phyloP scores from a whole-genome alignment of 1,140 invertebrate species.

The Formica selysi region DNA sequence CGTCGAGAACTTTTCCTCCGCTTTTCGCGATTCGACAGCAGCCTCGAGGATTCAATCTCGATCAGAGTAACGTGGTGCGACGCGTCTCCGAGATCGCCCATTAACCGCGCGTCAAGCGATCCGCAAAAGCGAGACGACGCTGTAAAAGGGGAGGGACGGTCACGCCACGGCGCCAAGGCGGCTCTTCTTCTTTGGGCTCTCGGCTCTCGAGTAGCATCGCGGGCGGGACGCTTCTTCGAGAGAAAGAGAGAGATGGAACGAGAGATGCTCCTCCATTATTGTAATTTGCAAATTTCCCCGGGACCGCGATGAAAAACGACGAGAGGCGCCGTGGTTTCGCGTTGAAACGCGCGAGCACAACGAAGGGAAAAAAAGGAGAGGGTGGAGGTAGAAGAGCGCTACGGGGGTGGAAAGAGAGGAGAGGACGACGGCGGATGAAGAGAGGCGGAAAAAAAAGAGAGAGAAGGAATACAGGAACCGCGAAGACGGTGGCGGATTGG shows the following conservation, averaged over 20 bases:
- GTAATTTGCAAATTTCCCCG: constrained; percentile 82
- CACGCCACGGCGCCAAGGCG: constrained; percentile 72
- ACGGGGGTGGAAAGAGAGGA: constrained; percentile 34
- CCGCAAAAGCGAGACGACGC: constrained; percentile 28
- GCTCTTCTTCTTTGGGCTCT: constrained; percentile 35
- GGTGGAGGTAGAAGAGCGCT: constrained; percentile 29
- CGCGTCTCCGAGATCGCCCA: constrained; percentile 32
- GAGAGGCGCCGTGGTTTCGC: constrained; percentile 66
- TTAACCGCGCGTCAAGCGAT: constrained; percentile 44
- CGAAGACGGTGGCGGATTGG: constrained; percentile 85
- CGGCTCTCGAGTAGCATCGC: constrained; percentile 68
- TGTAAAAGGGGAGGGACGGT: constrained; percentile 43
- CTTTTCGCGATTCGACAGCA: constrained; percentile 30
- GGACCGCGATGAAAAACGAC: constrained; percentile 77
- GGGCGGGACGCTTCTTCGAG: constrained; percentile 71
- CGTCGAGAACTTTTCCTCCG: not conserved
- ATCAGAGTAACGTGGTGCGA: constrained; percentile 23
- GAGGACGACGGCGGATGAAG: not conserved
- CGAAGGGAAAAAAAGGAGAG: constrained; percentile 36
- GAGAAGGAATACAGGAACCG: constrained; percentile 66
- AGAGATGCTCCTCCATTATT: constrained; percentile 79
- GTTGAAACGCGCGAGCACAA: constrained; percentile 72
- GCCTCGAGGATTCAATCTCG: constrained; percentile 16
- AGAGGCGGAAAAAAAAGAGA: constrained; percentile 8
- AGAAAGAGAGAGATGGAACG: too few relatives aligned